Conservation (phyloP, 2,113 vertebrate species). For the rat (Rattus norvegicus) region DNA sequence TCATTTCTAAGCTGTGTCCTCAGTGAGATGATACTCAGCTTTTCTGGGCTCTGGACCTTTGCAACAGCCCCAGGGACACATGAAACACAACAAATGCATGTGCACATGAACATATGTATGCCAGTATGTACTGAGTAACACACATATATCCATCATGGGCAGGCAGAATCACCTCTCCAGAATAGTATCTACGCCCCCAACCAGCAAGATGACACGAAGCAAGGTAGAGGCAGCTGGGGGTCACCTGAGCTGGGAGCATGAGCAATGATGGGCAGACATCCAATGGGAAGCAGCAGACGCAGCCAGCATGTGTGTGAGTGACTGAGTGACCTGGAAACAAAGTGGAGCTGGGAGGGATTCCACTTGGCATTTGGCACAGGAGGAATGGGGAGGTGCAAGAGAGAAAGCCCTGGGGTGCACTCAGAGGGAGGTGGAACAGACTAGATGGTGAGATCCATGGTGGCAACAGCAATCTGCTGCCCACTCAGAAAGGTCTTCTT, state of each 20-base stretch:
- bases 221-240: not conserved
- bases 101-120: not conserved
- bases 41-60: not conserved
- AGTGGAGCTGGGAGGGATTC: not conserved
- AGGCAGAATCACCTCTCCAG: not conserved
- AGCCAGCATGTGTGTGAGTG: too few relatives aligned
- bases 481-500: not conserved
- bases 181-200: not conserved
- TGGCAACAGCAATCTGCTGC: not conserved
- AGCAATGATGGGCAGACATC: not conserved
- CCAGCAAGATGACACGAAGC: not conserved
- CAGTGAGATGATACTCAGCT: not conserved
- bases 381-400: not conserved
- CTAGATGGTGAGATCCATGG: not conserved
- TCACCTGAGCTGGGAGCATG: not conserved
- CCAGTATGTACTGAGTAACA: not conserved
- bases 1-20: slow-evolving; percentile 15
- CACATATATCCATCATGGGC: not conserved
- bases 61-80: not conserved
- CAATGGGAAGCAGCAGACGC: not conserved
- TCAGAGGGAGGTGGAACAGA: not conserved
- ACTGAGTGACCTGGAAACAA: not conserved
- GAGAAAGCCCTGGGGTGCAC: not conserved
- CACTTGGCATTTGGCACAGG: not conserved
- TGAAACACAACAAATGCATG: not conserved